Evolutionary conservation across 2,888 invertebrate genomes (phyloP).

Genomic region (Pseudococcus jackbeardsleyi): DNA sequence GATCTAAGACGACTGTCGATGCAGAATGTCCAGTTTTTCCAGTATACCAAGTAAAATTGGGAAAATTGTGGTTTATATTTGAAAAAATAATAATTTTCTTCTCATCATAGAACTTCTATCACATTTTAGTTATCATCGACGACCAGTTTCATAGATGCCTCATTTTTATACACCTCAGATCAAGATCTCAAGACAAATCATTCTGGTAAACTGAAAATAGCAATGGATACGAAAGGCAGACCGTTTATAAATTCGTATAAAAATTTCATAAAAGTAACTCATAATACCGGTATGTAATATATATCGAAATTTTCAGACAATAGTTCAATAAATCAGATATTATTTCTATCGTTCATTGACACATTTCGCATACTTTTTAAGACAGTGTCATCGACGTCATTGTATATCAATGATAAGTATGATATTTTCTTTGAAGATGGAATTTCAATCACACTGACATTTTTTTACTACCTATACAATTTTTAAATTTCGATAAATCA

Average conservation of each 20-base stretch:
- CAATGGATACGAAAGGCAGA: background rate
- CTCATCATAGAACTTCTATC: background rate
- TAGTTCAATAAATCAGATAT: background rate
- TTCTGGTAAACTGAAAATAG: background rate
- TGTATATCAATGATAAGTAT: background rate
- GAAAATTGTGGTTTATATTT: background rate
- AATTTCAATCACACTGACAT: background rate
- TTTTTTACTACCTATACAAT: background rate
- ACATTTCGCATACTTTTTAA: background rate
- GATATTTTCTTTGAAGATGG: background rate
- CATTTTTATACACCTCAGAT: conserved; percentile 31
- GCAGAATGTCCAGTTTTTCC: conserved; percentile 30
- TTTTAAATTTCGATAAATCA: background rate
- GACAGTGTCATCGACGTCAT: background rate
- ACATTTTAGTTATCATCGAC: background rate
- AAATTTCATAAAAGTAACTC: background rate
- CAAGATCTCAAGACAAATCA: background rate
- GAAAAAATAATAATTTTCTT: background rate
- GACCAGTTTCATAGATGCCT: conserved; percentile 49
- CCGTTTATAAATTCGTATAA: conserved; percentile 8
- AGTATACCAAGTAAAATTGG: conserved; percentile 48
- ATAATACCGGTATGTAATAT: background rate
- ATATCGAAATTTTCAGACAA: background rate
- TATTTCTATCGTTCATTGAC: background rate
- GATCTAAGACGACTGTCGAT: conserved; percentile 15